Base-by-base conservation (phyloP, 2,113 vertebrate species). In the Hemiscyllium ocellatum region DNA sequence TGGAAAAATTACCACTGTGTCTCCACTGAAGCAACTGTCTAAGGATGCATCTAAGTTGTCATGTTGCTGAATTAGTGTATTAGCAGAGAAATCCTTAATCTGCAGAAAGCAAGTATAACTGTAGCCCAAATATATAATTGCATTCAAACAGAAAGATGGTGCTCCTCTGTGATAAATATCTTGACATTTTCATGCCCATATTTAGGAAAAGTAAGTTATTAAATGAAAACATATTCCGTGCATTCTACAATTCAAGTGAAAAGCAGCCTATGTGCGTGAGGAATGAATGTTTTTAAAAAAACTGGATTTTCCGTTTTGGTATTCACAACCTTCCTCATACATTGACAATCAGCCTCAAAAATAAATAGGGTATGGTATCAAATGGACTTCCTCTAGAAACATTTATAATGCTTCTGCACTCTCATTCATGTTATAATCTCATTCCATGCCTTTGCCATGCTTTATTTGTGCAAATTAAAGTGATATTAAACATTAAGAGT, bases 21-120 rank as follows among this genome's bases (percentile, higher is more conserved):
- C 97, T 86, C 96, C 97, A 96, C 97, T 97, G 12, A 96, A 97
- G 90, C 97, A 97, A 0, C 76, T 97, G 56, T 96, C 96, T 96
- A 97, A 96, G 96, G 97, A 97, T 96, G 96, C 26, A 0, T 97
- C 97, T 96, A 97, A 83, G 37, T 97, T 96, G 93, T 95, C 95
- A 0, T 95, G 96, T 76, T 97, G 97, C 70, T 97, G 97, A 96
- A 97, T 95, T 65, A 96, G 95, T 91, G 96, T 90, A 12, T 97
- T 96, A 24, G 90, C 80, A 72, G 97, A 96, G 95, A 97, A 96
- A 90, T 96, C 96, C 96, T 97, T 97, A 26, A 97, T 96, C 97
- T 96, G 7, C 26, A 56, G n/a, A 65, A 96, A 95, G 80, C 83
- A 90, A 37, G 95, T 56, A 50, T 95, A 15, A 37, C 76, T 76